Evolutionary conservation across 2,797 vertebrate genomes (phyloP).

Genomic region (Lepilemur ruficaudatus): DNA sequence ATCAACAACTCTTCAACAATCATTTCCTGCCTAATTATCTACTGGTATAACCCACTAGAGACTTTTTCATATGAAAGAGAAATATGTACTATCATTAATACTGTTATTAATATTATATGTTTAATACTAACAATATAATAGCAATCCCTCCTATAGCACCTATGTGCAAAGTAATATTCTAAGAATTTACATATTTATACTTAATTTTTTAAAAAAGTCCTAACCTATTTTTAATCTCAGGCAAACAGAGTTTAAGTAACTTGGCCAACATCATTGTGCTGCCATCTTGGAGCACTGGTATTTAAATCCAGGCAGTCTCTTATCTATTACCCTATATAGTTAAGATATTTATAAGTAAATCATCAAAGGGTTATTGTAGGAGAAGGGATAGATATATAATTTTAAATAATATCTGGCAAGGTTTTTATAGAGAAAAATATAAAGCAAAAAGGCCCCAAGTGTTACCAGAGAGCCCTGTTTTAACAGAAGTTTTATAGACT

Average conservation of each 20-base stretch:
- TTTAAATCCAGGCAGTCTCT: neutral
- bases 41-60: neutral
- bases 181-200: neutral
- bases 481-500: neutral
- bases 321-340: neutral
- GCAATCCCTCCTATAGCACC: neutral
- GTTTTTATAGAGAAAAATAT: neutral
- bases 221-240: neutral
- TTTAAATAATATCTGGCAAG: constrained; percentile 10
- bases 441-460: neutral
- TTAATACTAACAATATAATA: neutral
- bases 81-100: neutral
- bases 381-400: neutral
- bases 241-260: neutral
- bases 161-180: neutral
- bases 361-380: neutral
- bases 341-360: neutral
- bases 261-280: neutral
- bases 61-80: neutral
- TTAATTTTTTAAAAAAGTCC: neutral
- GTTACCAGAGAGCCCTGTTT: neutral
- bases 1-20: neutral
- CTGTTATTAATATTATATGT: neutral
- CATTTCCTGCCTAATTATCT: neutral
- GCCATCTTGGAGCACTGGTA: neutral